Evolutionary conservation across 2,888 invertebrate genomes (phyloP), one percentile per base, ranked within the genome.

Genomic region (Ormia ochracea): DNA sequence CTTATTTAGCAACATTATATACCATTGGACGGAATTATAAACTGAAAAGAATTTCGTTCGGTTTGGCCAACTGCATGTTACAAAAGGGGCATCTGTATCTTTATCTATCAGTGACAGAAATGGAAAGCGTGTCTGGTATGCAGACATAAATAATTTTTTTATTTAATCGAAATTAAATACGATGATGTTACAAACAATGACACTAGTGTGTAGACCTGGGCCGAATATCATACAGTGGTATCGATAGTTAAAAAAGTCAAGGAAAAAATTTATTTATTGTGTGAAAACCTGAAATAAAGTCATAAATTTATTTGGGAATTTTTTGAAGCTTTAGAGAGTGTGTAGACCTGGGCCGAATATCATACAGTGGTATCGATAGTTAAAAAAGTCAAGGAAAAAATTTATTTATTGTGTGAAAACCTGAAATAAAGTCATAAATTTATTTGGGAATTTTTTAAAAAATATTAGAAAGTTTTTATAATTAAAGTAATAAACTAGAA

Each of bases 41-140:
- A n/a, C n/a, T n/a, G n/a, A n/a, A n/a, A n/a, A n/a, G n/a, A n/a
- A n/a, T n/a, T n/a, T n/a, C n/a, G n/a, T n/a, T n/a, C n/a, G n/a
- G n/a, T n/a, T n/a, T n/a, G n/a, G n/a, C n/a, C n/a, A n/a, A n/a
- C n/a, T n/a, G n/a, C n/a, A n/a, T n/a, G n/a, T n/a, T 26, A 31
- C 4, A 17, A 19, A 52, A 19, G 17, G 10, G n/a, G n/a, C n/a
- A n/a, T n/a, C n/a, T 12, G 1, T 2, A 33, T 2, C 10, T 23
- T 23, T 31, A 45, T 56, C n/a, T 38, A 50, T 59, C 52, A 61
- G 19, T 14, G 31, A 19, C 21, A 38, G 54, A 65, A 48, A 74
- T 58, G 12, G 65, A 74, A 74, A 74, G 65, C 17, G 26, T 48
- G 38, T n/a, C 56, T 61, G 17, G 3, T 59, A 21, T 59, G 28